Conservation (phyloP, 2,113 vertebrate species). For the Oxyruncus cristatus region DNA sequence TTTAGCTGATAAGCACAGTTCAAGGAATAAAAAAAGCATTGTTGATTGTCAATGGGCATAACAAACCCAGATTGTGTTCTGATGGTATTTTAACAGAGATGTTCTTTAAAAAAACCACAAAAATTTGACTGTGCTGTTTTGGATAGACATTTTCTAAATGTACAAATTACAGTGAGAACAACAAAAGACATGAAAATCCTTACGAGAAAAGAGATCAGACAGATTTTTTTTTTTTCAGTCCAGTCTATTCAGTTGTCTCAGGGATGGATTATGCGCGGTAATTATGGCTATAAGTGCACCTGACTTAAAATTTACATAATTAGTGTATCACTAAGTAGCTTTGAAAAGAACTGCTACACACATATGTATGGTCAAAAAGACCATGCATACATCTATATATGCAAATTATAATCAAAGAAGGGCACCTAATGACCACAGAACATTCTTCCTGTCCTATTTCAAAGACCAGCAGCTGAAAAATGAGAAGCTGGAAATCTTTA, state of each 20-base stretch:
- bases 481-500: background rate
- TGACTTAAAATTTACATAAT: background rate
- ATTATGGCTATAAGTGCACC: background rate
- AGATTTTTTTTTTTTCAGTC: background rate
- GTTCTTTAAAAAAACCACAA: background rate
- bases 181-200: background rate
- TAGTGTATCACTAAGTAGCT: background rate
- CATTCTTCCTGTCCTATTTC: background rate
- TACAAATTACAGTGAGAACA: background rate
- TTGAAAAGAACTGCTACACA: background rate
- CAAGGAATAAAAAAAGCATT: slow-evolving; percentile 41
- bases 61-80: slow-evolving; percentile 34
- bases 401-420: background rate
- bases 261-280: background rate
- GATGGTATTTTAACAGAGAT: slow-evolving; percentile 9
- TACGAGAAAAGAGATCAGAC: background rate
- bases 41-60: background rate
- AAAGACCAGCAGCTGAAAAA: background rate
- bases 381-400: background rate
- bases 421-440: background rate
- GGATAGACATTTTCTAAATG: background rate
- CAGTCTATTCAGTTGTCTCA: background rate
- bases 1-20: slow-evolving; percentile 47
- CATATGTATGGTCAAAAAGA: background rate
- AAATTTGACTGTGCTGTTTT: background rate